Evolutionary conservation across 1,140 invertebrate species (phyloP).

Genomic region (Caenorhabditis latens): DNA sequence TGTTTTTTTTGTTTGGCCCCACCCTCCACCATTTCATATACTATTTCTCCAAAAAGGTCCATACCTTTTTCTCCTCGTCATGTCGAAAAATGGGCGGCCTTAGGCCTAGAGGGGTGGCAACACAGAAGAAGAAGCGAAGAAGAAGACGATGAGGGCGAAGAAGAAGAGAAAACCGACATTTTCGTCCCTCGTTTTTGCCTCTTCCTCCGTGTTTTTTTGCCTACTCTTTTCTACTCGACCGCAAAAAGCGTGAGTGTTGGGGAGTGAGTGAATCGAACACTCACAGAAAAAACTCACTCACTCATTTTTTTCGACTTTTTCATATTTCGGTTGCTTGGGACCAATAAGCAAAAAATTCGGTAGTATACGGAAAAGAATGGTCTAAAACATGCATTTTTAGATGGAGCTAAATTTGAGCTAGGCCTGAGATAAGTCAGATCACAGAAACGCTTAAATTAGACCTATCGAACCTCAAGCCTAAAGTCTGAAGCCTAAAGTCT

Average conservation of each 20-base stretch:
- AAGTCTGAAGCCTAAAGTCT: too few species aligned
- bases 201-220: not conserved
- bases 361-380: too few species aligned
- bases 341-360: too few species aligned
- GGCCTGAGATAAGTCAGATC: too few species aligned
- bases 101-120: not conserved
- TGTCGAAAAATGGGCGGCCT: not conserved
- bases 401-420: too few species aligned
- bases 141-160: not conserved
- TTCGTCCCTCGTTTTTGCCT: not conserved
- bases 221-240: slow-evolving; percentile 32
- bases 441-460: too few species aligned
- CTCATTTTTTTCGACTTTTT: slow-evolving; percentile 19
- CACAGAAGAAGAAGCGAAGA: not conserved
- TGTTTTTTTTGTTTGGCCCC: too few species aligned
- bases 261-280: slow-evolving; percentile 45
- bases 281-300: not conserved
- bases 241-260: slow-evolving; percentile 42
- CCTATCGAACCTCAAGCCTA: too few species aligned
- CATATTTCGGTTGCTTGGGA: not conserved
- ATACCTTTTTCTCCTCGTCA: not conserved
- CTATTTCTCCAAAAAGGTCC: too few species aligned
- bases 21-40: too few species aligned
- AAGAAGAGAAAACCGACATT: slow-evolving; percentile 17
- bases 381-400: too few species aligned